Evolutionary conservation across 2,888 invertebrate species (phyloP), one percentile per base, ranked within the genome.

Genomic region (Sarcophaga caerulescens): DNA sequence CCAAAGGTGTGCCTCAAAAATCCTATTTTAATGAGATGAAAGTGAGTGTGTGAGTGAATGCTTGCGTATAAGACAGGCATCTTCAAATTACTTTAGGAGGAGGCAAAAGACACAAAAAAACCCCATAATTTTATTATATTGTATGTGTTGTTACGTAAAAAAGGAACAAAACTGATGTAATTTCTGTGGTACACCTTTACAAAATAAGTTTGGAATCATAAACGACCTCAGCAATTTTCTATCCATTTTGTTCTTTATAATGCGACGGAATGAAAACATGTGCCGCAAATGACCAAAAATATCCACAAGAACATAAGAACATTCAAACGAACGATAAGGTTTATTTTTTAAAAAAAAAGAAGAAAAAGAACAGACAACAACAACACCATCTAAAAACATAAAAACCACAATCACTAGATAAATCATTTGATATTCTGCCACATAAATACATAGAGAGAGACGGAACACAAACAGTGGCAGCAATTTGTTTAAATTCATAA

Each of bases 341-440:
- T 35, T 73, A 69, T 77, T 74, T 73, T 21, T n/a, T n/a, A n/a
- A 12, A 69, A 60, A 73, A 21, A 60, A 57, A 14, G 47, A 12
- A 47, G 47, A 47, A 70, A 62, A 35, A 68, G 19, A 47, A 14
- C 45, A 44, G 66, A 59, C 25, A 21, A 45, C 12, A 62, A 68
- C 59, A 74, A 66, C 45, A 69, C 69, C 66, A 47, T 52, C 71
- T 77, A 63, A 59, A 78, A 69, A 69, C 83, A 83, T 69, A 74
- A 76, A 79, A 82, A 80, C 76, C 87, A 83, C 85, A 87, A 85
- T 81, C 83, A 85, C 83, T 85, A 84, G 81, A 87, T 87, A 87
- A 87, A 87, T 87, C 87, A 87, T 85, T 85, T 85, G 81, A 52
- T 52, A 52, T 17, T 52, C 12, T 52, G 12, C 35, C 35, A 35